Percentiles rank a stretch among this genome's conserved stretches.
Evolutionary conservation across 2,888 invertebrate species (phyloP).

Genomic region (Morpho helenor): DNA sequence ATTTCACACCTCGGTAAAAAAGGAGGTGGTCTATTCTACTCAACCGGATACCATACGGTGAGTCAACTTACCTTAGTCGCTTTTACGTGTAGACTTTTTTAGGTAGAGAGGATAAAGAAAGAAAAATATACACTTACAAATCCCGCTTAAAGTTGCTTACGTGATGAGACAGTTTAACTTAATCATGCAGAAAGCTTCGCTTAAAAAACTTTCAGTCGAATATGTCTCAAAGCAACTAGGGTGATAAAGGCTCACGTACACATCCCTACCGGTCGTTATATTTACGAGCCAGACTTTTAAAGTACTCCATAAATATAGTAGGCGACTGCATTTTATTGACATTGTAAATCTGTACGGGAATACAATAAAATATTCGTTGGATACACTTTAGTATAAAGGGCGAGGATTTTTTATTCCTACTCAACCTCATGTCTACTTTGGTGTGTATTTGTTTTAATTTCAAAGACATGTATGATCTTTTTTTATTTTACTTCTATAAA

Average conservation of each 20-base stretch:
- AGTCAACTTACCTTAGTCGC: too few relatives aligned
- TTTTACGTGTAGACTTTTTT: too few relatives aligned
- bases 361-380: constrained; percentile 4
- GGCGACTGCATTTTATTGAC: constrained; percentile 10
- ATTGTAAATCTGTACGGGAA: constrained; percentile 1
- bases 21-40: too few relatives aligned
- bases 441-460: too few relatives aligned
- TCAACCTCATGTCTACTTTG: too few relatives aligned
- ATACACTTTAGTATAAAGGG: background rate
- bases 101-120: too few relatives aligned
- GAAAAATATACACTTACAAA: too few relatives aligned
- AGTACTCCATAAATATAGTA: constrained; percentile 13
- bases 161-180: background rate
- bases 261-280: constrained; percentile 6
- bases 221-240: background rate
- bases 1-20: too few relatives aligned
- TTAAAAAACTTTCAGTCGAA: constrained; percentile 1
- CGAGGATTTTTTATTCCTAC: background rate
- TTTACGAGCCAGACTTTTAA: constrained; percentile 13
- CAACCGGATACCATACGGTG: too few relatives aligned
- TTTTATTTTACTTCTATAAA: too few relatives aligned
- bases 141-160: background rate
- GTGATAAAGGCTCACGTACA: background rate
- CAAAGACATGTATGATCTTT: too few relatives aligned
- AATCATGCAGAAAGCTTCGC: constrained; percentile 1